Conservation (phyloP, 1,140 invertebrate species). For the Brachionus koreanus region DNA sequence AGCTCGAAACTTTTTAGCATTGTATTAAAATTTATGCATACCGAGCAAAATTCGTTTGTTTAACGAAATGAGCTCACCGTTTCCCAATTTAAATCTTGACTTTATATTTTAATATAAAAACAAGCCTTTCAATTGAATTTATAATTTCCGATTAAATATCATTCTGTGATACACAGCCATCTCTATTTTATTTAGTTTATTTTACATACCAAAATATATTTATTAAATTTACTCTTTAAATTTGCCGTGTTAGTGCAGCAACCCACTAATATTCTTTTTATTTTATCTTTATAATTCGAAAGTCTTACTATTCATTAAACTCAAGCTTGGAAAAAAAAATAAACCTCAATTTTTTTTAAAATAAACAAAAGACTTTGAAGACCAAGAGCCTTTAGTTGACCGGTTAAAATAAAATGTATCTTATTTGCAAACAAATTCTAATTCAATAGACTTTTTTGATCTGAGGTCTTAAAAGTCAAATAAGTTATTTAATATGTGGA, state of each 20-base stretch:
- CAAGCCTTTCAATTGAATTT: background rate
- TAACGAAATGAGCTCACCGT: background rate
- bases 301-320: background rate
- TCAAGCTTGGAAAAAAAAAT: background rate
- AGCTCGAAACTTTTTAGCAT: background rate
- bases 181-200: background rate
- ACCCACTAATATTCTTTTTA: background rate
- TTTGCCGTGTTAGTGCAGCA: background rate
- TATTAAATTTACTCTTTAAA: background rate
- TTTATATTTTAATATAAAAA: background rate
- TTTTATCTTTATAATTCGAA: background rate
- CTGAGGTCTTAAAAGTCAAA: background rate
- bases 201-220: background rate
- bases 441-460: background rate
- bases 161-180: background rate
- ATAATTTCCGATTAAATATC: background rate
- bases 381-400: background rate
- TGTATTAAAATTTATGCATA: background rate
- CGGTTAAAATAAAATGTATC: background rate
- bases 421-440: background rate
- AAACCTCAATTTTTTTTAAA: no score
- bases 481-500: background rate
- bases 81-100: background rate
- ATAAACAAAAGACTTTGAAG: no score
- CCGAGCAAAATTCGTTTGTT: background rate